These are phyloP conservation scores for Clinocottus analis DNA, from an alignment of 2,113 vertebrate species.

Conservation along the genomic window DNA sequence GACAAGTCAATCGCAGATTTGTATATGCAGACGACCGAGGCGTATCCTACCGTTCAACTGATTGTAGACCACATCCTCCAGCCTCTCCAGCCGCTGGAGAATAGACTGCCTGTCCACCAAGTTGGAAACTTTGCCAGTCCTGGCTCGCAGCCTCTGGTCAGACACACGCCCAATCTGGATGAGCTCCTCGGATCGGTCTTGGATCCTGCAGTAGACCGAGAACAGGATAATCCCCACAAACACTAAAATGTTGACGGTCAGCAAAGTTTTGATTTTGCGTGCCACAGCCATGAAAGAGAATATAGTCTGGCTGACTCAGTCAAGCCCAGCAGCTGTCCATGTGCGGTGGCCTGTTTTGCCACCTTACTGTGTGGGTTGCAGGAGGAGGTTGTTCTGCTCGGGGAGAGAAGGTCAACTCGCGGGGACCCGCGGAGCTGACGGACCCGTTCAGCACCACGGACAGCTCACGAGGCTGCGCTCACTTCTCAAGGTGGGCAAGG, in stretches of 20 bases:
- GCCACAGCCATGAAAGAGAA: conserved; percentile 94
- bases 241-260: conserved; percentile 98
- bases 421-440: conserved; percentile 35
- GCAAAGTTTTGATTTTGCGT: conserved; percentile 98
- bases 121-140: conserved; percentile 88
- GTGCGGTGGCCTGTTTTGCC: conserved; percentile 60
- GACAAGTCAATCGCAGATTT: not conserved
- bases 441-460: conserved; percentile 81
- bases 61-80: conserved; percentile 98
- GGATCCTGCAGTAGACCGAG: conserved; percentile 97
- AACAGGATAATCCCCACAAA: conserved; percentile 97
- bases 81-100: conserved; percentile 94
- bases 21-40: not conserved
- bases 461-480: conserved; percentile 64
- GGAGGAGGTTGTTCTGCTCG: conserved; percentile 22
- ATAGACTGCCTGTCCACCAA: conserved; percentile 92
- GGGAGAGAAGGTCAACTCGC: conserved; percentile 52
- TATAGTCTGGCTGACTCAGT: conserved; percentile 76
- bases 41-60: conserved; percentile 91
- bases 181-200: conserved; percentile 93
- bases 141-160: conserved; percentile 89
- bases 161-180: conserved; percentile 90
- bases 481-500: conserved; percentile 27
- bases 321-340: conserved; percentile 77
- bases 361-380: conserved; percentile 42